These are phyloP conservation scores for Antechinus stuartii DNA, from an alignment of 2,113 vertebrate species.

Conservation along the genomic window DNA sequence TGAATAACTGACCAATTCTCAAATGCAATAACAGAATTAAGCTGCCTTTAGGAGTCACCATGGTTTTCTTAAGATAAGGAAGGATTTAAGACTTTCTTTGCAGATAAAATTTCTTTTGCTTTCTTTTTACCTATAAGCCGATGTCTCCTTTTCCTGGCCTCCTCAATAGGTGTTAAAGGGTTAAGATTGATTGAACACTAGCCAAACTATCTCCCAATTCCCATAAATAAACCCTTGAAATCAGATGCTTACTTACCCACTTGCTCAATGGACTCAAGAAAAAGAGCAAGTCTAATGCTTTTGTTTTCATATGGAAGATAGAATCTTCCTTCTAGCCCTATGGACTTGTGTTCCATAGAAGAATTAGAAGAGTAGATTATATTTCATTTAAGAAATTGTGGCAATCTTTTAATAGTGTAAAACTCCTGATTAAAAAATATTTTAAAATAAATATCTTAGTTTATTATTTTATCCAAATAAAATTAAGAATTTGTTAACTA, in stretches of 20 bases:
- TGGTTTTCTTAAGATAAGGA: not conserved
- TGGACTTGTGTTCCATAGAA: not conserved
- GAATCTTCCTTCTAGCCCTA: not conserved
- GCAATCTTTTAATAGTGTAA: not conserved
- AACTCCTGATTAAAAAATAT: not conserved
- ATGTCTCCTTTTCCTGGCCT: not conserved
- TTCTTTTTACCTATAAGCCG: not conserved
- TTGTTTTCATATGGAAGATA: not conserved
- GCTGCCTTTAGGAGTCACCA: not conserved
- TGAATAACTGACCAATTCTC: not conserved
- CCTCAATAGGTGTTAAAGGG: not conserved
- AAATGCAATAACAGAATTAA: not conserved
- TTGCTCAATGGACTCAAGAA: not conserved
- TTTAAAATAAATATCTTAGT: not conserved
- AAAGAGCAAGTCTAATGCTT: not conserved
- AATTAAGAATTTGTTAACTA: not conserved
- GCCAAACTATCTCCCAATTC: not conserved
- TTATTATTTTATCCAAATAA: not conserved
- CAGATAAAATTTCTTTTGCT: not conserved
- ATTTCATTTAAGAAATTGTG: not conserved
- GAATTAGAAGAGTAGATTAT: not conserved
- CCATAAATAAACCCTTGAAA: not conserved
- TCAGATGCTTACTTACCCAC: not conserved
- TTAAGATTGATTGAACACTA: not conserved
- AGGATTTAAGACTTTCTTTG: not conserved